A percentile compares a stretch with the other conserved stretches of the same genome.
Evolutionary conservation across 2,113 vertebrate species (phyloP).

Genomic region (Sturnira hondurensis): DNA sequence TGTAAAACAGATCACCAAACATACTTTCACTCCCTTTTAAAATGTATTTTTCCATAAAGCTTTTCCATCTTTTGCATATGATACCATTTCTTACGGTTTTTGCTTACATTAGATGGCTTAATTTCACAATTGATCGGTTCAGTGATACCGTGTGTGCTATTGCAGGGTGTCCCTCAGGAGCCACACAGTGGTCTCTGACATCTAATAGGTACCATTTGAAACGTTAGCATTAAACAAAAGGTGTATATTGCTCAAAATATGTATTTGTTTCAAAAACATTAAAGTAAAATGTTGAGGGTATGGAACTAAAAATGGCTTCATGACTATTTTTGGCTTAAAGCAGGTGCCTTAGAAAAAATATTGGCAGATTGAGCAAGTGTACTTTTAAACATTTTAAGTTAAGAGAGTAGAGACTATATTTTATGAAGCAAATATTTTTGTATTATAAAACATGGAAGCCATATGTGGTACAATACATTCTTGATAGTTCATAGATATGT

Average conservation of each 20-base stretch:
- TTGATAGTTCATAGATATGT: constrained; percentile 19
- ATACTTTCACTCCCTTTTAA: constrained; percentile 33
- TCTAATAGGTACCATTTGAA: constrained; percentile 65
- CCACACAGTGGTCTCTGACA: constrained; percentile 64
- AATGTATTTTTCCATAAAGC: constrained; percentile 44
- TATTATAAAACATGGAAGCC: background rate
- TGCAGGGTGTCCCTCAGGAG: constrained; percentile 77
- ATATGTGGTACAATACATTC: constrained; percentile 19
- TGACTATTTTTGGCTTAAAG: constrained; percentile 70
- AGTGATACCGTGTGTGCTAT: constrained; percentile 71
- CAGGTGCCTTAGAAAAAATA: constrained; percentile 54
- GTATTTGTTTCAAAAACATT: constrained; percentile 76
- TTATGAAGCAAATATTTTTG: constrained; percentile 35
- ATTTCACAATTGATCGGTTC: constrained; percentile 71
- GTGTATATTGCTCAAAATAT: constrained; percentile 64
- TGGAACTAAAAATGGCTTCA: constrained; percentile 75
- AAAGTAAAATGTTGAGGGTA: constrained; percentile 66
- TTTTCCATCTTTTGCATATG: constrained; percentile 65
- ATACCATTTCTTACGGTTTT: constrained; percentile 35
- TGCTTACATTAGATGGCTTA: constrained; percentile 66
- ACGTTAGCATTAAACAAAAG: constrained; percentile 71
- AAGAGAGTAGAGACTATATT: constrained; percentile 4
- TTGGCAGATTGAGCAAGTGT: constrained; percentile 40
- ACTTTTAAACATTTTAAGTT: constrained; percentile 44
- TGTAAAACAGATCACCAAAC: constrained; percentile 61